Conservation (phyloP, 2,113 vertebrate species). For the Leptosomus discolor region DNA sequence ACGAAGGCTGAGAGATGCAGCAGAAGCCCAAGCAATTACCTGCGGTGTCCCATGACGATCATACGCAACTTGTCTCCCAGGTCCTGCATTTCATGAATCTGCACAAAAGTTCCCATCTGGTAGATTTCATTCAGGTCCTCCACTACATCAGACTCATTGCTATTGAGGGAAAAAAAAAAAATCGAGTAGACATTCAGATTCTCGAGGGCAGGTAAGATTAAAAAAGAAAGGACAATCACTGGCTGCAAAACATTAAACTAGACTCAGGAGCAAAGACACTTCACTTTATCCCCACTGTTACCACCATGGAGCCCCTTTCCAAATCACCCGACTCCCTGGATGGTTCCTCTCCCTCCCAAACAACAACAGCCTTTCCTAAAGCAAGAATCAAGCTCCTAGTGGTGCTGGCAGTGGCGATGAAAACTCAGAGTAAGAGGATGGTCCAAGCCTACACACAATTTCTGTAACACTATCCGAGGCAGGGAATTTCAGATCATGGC, state of each 20-base stretch:
- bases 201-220: neutral
- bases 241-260: neutral
- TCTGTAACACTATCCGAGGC: neutral
- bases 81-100: conserved; percentile 99
- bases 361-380: neutral
- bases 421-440: neutral
- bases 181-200: neutral
- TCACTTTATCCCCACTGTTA: neutral
- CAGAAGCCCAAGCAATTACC: conserved; percentile 42
- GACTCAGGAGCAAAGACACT: neutral
- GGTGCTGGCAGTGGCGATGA: neutral
- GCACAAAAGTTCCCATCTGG: conserved; percentile 92
- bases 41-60: conserved; percentile 97
- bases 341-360: neutral
- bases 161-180: conserved; percentile 31
- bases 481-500: neutral
- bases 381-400: neutral
- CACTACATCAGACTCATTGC: conserved; percentile 91
- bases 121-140: conserved; percentile 90
- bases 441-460: neutral
- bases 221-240: neutral
- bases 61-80: conserved; percentile 95
- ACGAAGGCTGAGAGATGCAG: neutral
- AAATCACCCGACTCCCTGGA: neutral
- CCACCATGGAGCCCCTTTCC: neutral